Evolutionary conservation across 1,140 invertebrate genomes (phyloP), one percentile per base, ranked within the genome.

Genomic region (Nasonia vitripennis): DNA sequence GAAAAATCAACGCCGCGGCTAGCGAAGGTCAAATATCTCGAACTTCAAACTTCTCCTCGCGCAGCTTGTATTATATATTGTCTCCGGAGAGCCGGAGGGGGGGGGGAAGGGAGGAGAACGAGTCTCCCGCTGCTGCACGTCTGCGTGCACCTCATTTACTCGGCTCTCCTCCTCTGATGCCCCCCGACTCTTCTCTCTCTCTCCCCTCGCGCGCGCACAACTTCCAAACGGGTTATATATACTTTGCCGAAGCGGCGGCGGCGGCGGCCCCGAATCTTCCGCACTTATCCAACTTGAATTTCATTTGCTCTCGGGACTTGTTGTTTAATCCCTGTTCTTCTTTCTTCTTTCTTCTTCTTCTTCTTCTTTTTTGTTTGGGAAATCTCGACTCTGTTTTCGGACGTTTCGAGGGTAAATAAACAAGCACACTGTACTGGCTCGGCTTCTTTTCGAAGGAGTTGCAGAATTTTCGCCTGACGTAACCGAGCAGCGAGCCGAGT

Each of bases 21-120:
- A 45, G 83, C 78, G 83, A 84, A 84, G 83, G 83, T 77, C 83
- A 73, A 71, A 84, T 79, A 79, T 84, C 78, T 84, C 83, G 77
- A 70, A 83, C 81, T 83, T 77, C 71, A 55, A 75, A 67, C 78
- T 85, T 67, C 71, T 74, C 51, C 68, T 71, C 34, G 34, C 34
- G 34, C 7, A 31, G 14, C 55, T 62, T 62, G 55, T 62, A 62
- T 62, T 62, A 62, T 62, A 62, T 62, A 83, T 83, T 83, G 82
- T 83, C 74, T 78, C 74, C 70, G 70, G 55, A n/a, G 20, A 51
- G 48, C 17, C 20, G 5, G 55, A 1, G 20, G 17, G 55, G 7
- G 20, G 17, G 55, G 20, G n/a, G 48, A 14, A 5, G 12, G 45
- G 12, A 12, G 12, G 48, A 51, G 14, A 12, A 45, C 23, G 79